A percentile compares a stretch with the other conserved stretches of the same genome.
phyloP scores from a whole-genome alignment of 2,113 vertebrate genomes.

The Nothocercus nigrocapillus region DNA sequence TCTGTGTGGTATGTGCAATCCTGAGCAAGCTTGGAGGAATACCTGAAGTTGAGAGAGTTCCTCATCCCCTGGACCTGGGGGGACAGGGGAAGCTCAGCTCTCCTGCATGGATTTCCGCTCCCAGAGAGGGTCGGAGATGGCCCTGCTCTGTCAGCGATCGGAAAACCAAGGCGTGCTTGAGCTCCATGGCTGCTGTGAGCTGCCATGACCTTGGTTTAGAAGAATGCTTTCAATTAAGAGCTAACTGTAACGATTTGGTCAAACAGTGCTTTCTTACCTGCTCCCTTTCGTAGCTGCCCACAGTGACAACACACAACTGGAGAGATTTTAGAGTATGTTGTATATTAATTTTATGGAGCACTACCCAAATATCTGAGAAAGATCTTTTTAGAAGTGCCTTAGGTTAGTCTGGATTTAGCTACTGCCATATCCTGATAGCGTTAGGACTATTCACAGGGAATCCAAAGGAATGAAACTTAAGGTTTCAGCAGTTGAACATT shows the following conservation, averaged over 20 bases:
- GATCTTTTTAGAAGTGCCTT: neutral
- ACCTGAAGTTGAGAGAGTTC: too few species aligned
- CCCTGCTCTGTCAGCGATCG: neutral
- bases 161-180: neutral
- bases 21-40: too few species aligned
- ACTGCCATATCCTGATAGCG: neutral
- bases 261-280: neutral
- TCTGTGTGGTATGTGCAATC: neutral
- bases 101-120: neutral
- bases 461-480: neutral
- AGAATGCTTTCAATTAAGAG: neutral
- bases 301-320: neutral
- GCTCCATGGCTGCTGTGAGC: neutral
- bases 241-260: neutral
- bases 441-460: neutral
- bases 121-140: too few species aligned
- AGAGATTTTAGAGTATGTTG: neutral
- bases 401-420: neutral
- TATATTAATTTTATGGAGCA: neutral
- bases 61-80: neutral
- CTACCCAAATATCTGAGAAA: neutral
- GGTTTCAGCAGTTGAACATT: neutral
- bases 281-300: neutral
- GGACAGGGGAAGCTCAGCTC: accelerated
- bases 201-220: neutral